Evolutionary conservation across 53 echinoderm and acorn worm genomes (phyloP).

Genomic region (Crossaster papposus): DNA sequence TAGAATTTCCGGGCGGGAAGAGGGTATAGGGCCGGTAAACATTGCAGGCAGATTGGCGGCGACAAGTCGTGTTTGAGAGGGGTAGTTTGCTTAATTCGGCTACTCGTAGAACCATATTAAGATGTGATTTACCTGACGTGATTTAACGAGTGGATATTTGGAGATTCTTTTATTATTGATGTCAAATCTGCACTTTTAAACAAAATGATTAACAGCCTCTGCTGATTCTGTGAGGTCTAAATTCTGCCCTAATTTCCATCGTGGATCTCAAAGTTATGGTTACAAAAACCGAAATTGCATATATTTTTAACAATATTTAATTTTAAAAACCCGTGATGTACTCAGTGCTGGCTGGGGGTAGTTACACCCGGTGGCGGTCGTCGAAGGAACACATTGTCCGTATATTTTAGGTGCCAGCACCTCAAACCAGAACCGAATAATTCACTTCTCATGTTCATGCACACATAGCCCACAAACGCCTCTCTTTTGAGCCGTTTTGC

Average conservation of each 20-base stretch:
- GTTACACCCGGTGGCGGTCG: too few relatives aligned
- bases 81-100: neutral
- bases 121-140: neutral
- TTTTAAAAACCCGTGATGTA: too few relatives aligned
- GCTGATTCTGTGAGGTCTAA: neutral
- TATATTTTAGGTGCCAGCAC: too few relatives aligned
- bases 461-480: too few relatives aligned
- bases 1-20: neutral
- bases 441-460: too few relatives aligned
- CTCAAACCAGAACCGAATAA: too few relatives aligned
- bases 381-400: too few relatives aligned
- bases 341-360: too few relatives aligned
- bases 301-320: neutral
- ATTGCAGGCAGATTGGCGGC: neutral
- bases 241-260: neutral
- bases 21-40: neutral
- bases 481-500: too few relatives aligned
- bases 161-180: too few relatives aligned
- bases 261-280: too few relatives aligned
- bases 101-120: neutral
- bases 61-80: neutral
- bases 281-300: too few relatives aligned
- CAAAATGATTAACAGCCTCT: neutral
- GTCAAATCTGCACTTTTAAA: neutral
- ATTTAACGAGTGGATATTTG: neutral